phyloP scores from a whole-genome alignment of 2,888 invertebrate species.

The Andrena dorsata region DNA sequence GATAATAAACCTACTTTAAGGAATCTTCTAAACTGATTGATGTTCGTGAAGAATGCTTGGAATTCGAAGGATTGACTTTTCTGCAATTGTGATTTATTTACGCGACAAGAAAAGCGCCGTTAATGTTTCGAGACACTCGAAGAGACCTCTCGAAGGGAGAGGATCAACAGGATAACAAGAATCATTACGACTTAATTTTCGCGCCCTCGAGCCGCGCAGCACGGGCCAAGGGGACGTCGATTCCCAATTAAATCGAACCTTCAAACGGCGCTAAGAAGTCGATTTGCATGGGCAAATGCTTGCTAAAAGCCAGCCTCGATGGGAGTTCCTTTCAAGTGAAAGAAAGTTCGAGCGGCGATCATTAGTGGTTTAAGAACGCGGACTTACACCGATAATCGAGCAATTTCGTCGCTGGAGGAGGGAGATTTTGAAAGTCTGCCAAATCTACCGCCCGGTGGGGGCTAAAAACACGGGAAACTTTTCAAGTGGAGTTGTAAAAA shows the following conservation, averaged over 20 bases:
- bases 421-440: constrained; percentile 45
- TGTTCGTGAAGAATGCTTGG: background rate
- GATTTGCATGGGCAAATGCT: constrained; percentile 26
- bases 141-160: background rate
- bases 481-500: constrained; percentile 18
- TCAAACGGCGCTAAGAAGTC: constrained; percentile 13
- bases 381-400: constrained; percentile 44
- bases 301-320: background rate
- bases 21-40: too few relatives aligned
- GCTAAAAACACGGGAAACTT: constrained; percentile 40
- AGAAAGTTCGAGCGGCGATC: constrained; percentile 27
- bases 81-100: background rate
- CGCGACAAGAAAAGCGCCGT: background rate
- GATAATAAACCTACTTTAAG: too few relatives aligned
- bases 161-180: constrained; percentile 23
- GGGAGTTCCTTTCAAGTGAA: background rate
- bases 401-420: constrained; percentile 1
- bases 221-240: background rate
- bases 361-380: constrained; percentile 35
- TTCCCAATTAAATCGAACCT: constrained; percentile 36
- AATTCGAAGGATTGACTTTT: background rate
- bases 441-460: constrained; percentile 19
- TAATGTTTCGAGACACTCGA: background rate
- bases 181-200: constrained; percentile 43
- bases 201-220: background rate